These are phyloP conservation scores for Cremastobaeus sp. DNA, from an alignment of 2,888 invertebrate genomes.

Conservation along the genomic window DNA sequence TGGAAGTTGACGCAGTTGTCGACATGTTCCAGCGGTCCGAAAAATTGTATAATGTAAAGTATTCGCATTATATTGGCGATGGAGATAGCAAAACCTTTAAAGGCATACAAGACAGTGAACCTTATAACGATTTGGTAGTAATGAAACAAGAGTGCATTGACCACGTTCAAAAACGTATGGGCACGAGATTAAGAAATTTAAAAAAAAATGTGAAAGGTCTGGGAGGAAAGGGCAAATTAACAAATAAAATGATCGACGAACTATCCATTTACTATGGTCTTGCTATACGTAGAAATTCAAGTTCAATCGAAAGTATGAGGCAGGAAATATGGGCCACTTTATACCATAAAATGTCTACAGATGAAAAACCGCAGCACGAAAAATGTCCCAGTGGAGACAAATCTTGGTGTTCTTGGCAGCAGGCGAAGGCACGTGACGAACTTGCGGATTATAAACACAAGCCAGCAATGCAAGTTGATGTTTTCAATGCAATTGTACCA, in stretches of 20 bases:
- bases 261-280: slow-evolving; percentile 4
- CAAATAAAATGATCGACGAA: slow-evolving; percentile 44
- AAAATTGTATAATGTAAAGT: slow-evolving; percentile 3
- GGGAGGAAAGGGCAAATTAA: slow-evolving; percentile 42
- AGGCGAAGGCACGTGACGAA: slow-evolving; percentile 25
- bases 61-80: slow-evolving; percentile 2
- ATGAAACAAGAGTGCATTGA: slow-evolving; percentile 29
- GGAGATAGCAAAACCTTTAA: slow-evolving; percentile 7
- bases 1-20: slow-evolving; percentile 8
- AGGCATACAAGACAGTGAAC: slow-evolving; percentile 5
- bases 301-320: slow-evolving; percentile 55
- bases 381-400: slow-evolving; percentile 43
- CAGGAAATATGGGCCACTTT: slow-evolving; percentile 60
- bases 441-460: slow-evolving; percentile 20
- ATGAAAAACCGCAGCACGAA: slow-evolving; percentile 56
- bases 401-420: slow-evolving; percentile 61
- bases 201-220: slow-evolving; percentile 38
- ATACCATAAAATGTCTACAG: slow-evolving; percentile 53
- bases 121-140: slow-evolving; percentile 1
- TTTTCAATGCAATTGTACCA: slow-evolving; percentile 20
- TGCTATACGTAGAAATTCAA: slow-evolving; percentile 12
- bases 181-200: slow-evolving; percentile 29
- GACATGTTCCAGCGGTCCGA: slow-evolving; percentile 2
- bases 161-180: slow-evolving; percentile 47
- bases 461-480: slow-evolving; percentile 1